Percentiles rank a stretch among this genome's conserved stretches.
Evolutionary conservation across 1,140 invertebrate genomes (phyloP).

Genomic region (Elymnias hypermnestra): DNA sequence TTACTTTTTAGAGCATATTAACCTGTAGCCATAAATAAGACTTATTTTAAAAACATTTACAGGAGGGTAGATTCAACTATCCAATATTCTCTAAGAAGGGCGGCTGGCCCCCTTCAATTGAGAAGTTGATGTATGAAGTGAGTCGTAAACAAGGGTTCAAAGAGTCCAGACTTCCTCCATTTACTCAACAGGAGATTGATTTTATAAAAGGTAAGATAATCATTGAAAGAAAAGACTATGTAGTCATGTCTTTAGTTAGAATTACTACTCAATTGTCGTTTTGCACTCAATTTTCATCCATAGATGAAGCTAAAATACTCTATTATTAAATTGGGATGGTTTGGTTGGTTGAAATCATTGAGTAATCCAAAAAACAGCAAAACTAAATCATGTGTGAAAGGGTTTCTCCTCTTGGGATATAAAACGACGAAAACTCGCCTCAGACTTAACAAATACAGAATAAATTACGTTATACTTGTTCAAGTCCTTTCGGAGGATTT

Average conservation of each 20-base stretch:
- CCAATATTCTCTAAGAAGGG: conserved; percentile 17
- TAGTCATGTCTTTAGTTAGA: no score
- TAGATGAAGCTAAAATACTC: background rate
- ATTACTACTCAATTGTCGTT: no score
- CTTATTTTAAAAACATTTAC: background rate
- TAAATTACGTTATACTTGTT: no score
- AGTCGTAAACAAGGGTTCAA: conserved; percentile 12
- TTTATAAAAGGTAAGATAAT: conserved; percentile 18
- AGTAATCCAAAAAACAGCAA: background rate
- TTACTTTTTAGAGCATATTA: no score
- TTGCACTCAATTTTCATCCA: background rate
- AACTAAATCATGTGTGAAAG: no score
- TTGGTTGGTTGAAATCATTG: background rate
- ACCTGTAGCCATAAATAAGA: no score
- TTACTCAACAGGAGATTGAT: conserved; percentile 17
- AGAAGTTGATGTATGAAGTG: conserved; percentile 8
- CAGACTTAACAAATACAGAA: no score
- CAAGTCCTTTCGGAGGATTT: no score
- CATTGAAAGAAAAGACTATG: no score
- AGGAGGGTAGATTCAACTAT: conserved; percentile 20
- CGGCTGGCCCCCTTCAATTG: no score
- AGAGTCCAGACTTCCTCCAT: conserved; percentile 17
- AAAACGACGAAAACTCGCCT: no score
- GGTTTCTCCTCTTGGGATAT: no score
- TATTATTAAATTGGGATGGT: background rate